Conservation (phyloP, 2,113 vertebrate genomes). For the Oostethus manadensis region DNA sequence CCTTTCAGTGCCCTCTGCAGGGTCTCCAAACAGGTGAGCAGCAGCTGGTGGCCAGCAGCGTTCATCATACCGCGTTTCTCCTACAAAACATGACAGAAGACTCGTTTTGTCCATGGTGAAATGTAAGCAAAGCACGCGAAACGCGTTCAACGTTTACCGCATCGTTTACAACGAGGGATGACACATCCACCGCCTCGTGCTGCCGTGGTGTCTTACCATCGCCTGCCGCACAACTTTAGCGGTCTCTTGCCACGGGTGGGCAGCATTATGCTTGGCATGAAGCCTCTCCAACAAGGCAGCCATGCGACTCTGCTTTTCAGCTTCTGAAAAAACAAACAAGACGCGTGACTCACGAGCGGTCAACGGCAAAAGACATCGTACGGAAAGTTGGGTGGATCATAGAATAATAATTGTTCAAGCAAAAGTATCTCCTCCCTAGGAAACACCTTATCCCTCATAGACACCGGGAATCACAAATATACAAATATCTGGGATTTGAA, state of each 20-base stretch:
- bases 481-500: too few relatives aligned
- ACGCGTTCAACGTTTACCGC: neutral
- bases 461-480: too few relatives aligned
- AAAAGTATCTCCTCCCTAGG: too few relatives aligned
- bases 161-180: neutral
- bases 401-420: too few relatives aligned
- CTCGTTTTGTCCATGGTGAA: neutral
- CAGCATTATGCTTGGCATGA: conserved; percentile 89
- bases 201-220: conserved; percentile 78
- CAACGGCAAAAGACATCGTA: neutral
- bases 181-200: too few relatives aligned
- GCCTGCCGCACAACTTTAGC: conserved; percentile 93
- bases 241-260: conserved; percentile 93
- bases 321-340: conserved; percentile 51
- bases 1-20: conserved; percentile 96
- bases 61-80: conserved; percentile 91
- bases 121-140: neutral
- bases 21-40: conserved; percentile 92
- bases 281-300: conserved; percentile 86
- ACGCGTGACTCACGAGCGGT: too few relatives aligned
- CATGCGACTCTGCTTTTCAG: conserved; percentile 80
- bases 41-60: conserved; percentile 86
- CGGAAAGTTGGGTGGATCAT: neutral
- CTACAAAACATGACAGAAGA: conserved; percentile 57
- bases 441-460: too few relatives aligned